phyloP scores from a whole-genome alignment of 2,888 invertebrate species.

The Aphidoletes aphidimyza region DNA sequence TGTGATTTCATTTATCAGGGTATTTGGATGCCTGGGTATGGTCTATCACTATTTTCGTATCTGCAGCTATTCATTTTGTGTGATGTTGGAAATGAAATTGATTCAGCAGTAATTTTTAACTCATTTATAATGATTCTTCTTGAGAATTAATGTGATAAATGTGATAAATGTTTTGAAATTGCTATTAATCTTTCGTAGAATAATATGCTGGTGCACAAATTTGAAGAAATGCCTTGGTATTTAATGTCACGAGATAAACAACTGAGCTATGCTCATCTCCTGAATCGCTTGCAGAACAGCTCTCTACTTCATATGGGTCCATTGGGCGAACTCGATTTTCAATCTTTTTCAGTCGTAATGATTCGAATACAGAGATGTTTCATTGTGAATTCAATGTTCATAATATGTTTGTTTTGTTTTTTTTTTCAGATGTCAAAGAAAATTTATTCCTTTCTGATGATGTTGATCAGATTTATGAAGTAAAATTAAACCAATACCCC shows the following conservation, averaged over 20 bases:
- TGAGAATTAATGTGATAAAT: background rate
- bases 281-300: background rate
- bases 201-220: background rate
- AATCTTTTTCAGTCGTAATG: background rate
- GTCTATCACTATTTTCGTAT: background rate
- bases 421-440: background rate
- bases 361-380: background rate
- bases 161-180: background rate
- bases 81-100: background rate
- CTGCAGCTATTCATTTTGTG: background rate
- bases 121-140: background rate
- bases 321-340: background rate
- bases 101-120: background rate
- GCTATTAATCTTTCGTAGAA: background rate
- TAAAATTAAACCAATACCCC: no score
- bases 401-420: no score
- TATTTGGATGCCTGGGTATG: background rate
- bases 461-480: background rate
- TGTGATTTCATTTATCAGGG: background rate
- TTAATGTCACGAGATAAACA: background rate
- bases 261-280: background rate
- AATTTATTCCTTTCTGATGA: background rate
- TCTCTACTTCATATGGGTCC: background rate
- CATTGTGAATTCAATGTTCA: background rate
- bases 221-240: background rate